phyloP scores from a whole-genome alignment of 1,140 invertebrate species.

The Aporrectodea caliginosa region DNA sequence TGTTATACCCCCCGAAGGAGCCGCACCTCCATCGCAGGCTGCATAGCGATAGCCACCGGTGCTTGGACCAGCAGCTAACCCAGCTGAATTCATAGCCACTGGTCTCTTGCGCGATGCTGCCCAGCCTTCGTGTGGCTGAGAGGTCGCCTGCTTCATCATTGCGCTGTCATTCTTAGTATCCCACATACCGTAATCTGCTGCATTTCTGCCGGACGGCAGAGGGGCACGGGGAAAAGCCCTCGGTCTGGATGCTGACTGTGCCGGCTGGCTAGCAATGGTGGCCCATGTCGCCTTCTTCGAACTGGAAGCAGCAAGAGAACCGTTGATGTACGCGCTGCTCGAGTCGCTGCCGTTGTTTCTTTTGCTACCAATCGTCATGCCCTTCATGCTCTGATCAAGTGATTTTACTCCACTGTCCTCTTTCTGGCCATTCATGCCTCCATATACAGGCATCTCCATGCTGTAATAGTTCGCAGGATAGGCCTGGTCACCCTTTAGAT shows the following conservation, averaged over 20 bases:
- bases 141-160: not conserved
- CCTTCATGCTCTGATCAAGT: not conserved
- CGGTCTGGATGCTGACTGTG: not conserved
- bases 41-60: not conserved
- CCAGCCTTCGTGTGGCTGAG: not conserved
- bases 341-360: not conserved
- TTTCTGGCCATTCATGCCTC: not conserved
- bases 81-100: not conserved
- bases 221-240: not conserved
- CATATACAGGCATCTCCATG: not conserved
- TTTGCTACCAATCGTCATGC: not conserved
- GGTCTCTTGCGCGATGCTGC: not conserved
- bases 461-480: not conserved
- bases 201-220: not conserved
- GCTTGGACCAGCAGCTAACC: not conserved
- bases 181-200: not conserved
- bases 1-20: not conserved
- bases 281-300: not conserved
- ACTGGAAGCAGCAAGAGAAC: not conserved
- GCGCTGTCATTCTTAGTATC: not conserved
- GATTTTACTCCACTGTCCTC: not conserved
- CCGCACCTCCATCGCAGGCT: not conserved
- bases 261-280: not conserved
- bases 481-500: not conserved
- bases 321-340: not conserved